Evolutionary conservation across 2,797 vertebrate species (phyloP).

Genomic region (Gambelia wislizenii): DNA sequence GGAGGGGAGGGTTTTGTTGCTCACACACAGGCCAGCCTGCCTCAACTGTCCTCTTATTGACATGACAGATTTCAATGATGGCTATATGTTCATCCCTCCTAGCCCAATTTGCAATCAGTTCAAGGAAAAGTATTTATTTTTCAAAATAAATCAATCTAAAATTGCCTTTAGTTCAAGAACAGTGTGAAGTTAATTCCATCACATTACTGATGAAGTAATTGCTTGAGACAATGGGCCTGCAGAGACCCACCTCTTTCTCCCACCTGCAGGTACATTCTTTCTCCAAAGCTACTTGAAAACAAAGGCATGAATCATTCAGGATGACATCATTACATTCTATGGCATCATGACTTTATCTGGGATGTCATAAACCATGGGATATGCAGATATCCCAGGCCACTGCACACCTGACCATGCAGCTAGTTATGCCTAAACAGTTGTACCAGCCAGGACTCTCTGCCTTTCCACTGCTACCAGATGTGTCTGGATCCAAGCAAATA

Average conservation of each 20-base stretch:
- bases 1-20: not conserved
- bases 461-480: not conserved
- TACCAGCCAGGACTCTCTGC: not conserved
- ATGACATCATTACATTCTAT: not conserved
- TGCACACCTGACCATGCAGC: not conserved
- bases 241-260: not conserved
- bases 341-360: not conserved
- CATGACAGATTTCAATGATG: not conserved
- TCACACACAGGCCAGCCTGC: not conserved
- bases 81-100: not conserved
- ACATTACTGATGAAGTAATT: not conserved
- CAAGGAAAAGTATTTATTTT: not conserved
- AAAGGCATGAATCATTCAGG: not conserved
- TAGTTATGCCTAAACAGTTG: not conserved
- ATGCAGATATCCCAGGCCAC: too few relatives aligned
- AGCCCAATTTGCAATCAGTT: not conserved
- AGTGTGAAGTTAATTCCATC: not conserved
- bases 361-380: not conserved
- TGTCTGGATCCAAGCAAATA: too few relatives aligned
- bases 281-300: not conserved
- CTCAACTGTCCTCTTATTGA: not conserved
- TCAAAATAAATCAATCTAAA: not conserved
- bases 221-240: not conserved
- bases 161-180: not conserved
- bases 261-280: not conserved